Conservation (phyloP, 1,140 invertebrate genomes). For the Ceratosolen solmsi region DNA sequence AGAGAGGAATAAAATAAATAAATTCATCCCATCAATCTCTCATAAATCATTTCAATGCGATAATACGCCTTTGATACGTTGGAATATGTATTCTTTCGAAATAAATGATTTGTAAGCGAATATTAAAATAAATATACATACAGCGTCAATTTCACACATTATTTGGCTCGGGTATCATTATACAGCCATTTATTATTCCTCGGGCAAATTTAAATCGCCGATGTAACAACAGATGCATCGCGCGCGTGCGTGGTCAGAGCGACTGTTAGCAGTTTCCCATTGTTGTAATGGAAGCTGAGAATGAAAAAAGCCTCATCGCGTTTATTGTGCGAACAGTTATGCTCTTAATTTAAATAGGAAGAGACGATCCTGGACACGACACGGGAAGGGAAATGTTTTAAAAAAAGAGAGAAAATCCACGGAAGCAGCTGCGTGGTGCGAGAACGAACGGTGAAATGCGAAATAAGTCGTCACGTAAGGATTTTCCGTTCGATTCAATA, state of each 20-base stretch:
- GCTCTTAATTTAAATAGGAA: not conserved
- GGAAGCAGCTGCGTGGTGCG: not conserved
- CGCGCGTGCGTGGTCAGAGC: not conserved
- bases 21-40: not conserved
- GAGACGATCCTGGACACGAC: not conserved
- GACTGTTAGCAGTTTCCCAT: not conserved
- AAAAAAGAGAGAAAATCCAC: not conserved
- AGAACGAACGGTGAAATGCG: not conserved
- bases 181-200: not conserved
- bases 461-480: not conserved
- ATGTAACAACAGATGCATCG: not conserved
- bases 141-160: not conserved
- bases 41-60: not conserved
- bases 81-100: not conserved
- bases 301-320: not conserved
- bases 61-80: not conserved
- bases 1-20: too few species aligned
- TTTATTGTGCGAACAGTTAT: conserved; percentile 7
- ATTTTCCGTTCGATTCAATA: conserved; percentile 13
- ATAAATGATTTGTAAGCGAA: not conserved
- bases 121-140: not conserved
- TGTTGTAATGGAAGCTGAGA: not conserved
- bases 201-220: not conserved
- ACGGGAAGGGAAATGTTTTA: not conserved
- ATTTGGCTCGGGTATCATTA: not conserved